phyloP scores from a whole-genome alignment of 2,113 vertebrate genomes.

The Clarias macrocephalus region DNA sequence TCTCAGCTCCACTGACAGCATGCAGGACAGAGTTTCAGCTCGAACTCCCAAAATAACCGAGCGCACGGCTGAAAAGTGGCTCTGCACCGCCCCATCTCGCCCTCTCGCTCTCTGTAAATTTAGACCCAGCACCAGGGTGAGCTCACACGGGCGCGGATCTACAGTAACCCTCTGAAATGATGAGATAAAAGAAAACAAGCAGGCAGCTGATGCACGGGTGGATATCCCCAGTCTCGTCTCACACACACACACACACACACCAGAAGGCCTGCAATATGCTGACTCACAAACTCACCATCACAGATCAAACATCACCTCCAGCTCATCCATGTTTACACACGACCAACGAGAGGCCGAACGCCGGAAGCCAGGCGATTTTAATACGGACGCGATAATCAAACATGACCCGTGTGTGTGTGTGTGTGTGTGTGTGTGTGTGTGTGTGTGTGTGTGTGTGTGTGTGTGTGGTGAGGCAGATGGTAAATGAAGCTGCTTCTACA shows the following conservation, averaged over 20 bases:
- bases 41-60: conserved; percentile 18
- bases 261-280: conserved; percentile 43
- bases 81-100: not conserved
- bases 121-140: not conserved
- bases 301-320: conserved; percentile 23
- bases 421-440: conserved; percentile 11
- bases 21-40: conserved; percentile 32
- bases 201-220: not conserved
- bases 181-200: not conserved
- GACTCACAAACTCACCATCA: conserved; percentile 18
- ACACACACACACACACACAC: conserved; percentile 8
- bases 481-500: not conserved
- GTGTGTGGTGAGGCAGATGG: no score
- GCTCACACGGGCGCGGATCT: not conserved
- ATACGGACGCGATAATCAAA: conserved; percentile 21
- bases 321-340: conserved; percentile 29
- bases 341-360: conserved; percentile 9
- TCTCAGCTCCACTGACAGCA: conserved; percentile 19
- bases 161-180: not conserved
- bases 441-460: conserved; percentile 4
- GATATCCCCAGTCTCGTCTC: not conserved
- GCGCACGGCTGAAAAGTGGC: not conserved
- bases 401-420: not conserved
- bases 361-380: conserved; percentile 22
- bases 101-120: not conserved